Base-by-base conservation (phyloP, 2,888 invertebrate genomes). In the Dorcus parallelipipedus region DNA sequence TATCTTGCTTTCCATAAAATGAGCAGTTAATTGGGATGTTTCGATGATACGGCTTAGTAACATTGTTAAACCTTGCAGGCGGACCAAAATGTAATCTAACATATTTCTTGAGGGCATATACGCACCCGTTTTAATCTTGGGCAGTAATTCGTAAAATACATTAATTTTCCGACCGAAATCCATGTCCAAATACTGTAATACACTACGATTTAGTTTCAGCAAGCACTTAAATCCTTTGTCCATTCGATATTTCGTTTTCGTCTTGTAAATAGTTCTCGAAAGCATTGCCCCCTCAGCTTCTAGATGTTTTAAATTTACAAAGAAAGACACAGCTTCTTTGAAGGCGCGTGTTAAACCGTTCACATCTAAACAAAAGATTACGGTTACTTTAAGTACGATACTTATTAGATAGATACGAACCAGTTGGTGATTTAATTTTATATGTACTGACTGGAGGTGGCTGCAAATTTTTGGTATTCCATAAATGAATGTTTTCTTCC, bases 211-310 rank as follows among this genome's bases (percentile, higher is more conserved):
- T 0, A 80, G 66, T 71, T 80, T 81, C 61, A 78, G 78, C 73
- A 82, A 73, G 20, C 71, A 68, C 64, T 80, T 81, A n/a, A 82
- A 71, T 33, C 81, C 81, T 61, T 81, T 82, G 26, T 81, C 79
- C 40, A 67, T 75, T 42, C 82, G 73, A 68, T 82, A 80, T 71
- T 82, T 82, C 53, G 73, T 73, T 67, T 82, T 82, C 78, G 80
- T 76, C 9, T 79, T 71, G 64, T 80, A 81, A 54, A 80, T 77
- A 48, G 77, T 65, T 51, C 80, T 71, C 40, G 78, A 79, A 8
- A 83, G 66, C 39, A 81, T 59, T 2, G 78, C 75, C 9, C 78
- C 77, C 68, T 83, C 82, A 0, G 64, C 64, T 8, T 75, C 65
- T 14, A 82, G 64, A 40, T 70, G 56, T 20, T 69, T 62, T 50